phyloP scores from a whole-genome alignment of 2,113 vertebrate species.

The Ictidomys tridecemlineatus region DNA sequence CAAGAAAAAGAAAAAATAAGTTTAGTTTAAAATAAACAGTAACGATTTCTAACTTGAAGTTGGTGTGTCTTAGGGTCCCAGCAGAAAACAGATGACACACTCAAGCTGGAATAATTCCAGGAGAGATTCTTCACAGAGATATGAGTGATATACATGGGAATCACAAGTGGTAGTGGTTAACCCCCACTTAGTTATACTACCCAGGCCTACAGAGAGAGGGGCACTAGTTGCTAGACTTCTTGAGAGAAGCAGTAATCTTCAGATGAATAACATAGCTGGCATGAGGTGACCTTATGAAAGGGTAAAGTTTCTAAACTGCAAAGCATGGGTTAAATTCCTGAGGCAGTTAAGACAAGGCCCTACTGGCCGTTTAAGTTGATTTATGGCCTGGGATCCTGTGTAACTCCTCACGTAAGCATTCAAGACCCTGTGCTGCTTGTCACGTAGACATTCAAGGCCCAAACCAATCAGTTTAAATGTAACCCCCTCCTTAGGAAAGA shows the following conservation, averaged over 20 bases:
- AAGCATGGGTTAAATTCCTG: no score
- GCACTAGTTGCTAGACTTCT: background rate
- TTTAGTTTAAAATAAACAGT: background rate
- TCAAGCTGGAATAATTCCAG: background rate
- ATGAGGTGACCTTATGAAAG: background rate
- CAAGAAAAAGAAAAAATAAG: background rate
- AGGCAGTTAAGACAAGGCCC: no score
- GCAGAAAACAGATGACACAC: background rate
- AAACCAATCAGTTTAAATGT: no score
- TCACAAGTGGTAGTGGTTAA: background rate
- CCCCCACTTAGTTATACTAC: background rate
- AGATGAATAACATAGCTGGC: background rate
- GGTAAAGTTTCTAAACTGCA: no score
- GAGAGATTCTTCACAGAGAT: background rate
- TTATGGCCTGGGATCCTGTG: no score
- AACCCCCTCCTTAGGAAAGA: no score
- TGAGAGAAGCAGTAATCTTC: background rate
- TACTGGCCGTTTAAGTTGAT: no score
- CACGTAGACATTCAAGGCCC: no score
- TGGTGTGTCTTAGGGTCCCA: background rate
- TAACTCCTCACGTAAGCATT: no score
- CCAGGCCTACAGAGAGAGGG: background rate
- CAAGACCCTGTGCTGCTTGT: no score
- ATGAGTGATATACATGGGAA: background rate
- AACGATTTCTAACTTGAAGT: slow-evolving; percentile 22